Percentiles rank a stretch among this genome's conserved stretches.
phyloP scores from a whole-genome alignment of 2,797 vertebrate genomes.

The Argyrosomus regius region DNA sequence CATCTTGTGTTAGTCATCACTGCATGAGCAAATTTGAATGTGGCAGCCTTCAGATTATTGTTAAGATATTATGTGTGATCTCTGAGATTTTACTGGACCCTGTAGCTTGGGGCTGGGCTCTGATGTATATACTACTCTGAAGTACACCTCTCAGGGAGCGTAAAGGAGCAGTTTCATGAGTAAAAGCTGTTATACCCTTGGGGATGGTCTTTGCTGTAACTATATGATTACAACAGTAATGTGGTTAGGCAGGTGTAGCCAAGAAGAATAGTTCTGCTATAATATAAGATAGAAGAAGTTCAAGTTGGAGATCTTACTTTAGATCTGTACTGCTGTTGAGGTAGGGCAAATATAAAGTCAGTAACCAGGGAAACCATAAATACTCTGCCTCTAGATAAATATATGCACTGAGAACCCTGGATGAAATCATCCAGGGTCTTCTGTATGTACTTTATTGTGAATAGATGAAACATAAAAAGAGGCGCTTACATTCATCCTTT shows the following conservation, averaged over 20 bases:
- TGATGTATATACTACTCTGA: constrained; percentile 21
- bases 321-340: constrained; percentile 2
- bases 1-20: neutral
- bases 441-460: constrained; percentile 2
- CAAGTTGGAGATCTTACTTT: constrained; percentile 7
- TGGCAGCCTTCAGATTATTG: neutral
- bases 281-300: constrained; percentile 18
- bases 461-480: neutral
- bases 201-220: constrained; percentile 27
- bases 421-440: constrained; percentile 9
- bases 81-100: neutral
- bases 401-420: constrained; percentile 4
- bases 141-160: constrained; percentile 11
- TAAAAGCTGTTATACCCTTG: constrained; percentile 15
- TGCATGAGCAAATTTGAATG: neutral
- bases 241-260: constrained; percentile 9
- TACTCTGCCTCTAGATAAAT: neutral
- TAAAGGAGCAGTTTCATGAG: constrained; percentile 25
- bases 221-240: constrained; percentile 27
- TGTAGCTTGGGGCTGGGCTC: constrained; percentile 10
- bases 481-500: neutral
- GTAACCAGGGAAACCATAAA: constrained; percentile 30
- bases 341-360: constrained; percentile 5
- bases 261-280: constrained; percentile 13
- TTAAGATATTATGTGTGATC: neutral